Conservation (phyloP, 2,797 vertebrate genomes). For the Carapus acus region DNA sequence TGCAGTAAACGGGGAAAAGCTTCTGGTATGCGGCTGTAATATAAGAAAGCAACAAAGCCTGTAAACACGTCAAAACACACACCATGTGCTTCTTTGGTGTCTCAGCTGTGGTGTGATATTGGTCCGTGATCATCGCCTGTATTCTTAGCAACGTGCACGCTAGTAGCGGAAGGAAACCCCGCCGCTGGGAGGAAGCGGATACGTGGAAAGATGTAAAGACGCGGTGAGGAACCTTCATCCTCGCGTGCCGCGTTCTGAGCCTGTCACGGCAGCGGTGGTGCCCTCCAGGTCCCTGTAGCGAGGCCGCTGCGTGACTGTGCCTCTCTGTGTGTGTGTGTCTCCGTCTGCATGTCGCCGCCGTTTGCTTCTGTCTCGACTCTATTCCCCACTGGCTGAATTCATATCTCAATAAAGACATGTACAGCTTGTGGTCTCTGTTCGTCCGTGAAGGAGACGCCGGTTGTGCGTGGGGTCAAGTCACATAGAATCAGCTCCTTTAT, state of each 20-base stretch:
- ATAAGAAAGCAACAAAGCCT: not conserved
- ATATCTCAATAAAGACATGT: slow-evolving; percentile 70
- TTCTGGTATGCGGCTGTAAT: slow-evolving; percentile 6
- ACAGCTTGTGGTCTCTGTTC: slow-evolving; percentile 18
- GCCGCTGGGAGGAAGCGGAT: not conserved
- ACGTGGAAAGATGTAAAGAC: not conserved
- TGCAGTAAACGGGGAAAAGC: slow-evolving; percentile 20
- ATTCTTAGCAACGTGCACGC: not conserved
- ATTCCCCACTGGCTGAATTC: slow-evolving; percentile 56
- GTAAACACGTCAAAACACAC: slow-evolving; percentile 7
- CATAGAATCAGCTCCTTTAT: slow-evolving; percentile 84
- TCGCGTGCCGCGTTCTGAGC: not conserved
- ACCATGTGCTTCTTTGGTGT: slow-evolving; percentile 24
- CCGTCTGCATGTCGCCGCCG: slow-evolving; percentile 37
- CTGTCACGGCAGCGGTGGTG: not conserved
- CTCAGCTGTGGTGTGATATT: slow-evolving; percentile 9
- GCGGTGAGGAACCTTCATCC: not conserved
- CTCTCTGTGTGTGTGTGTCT: not conserved
- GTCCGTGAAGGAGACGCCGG: slow-evolving; percentile 26
- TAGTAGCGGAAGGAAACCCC: too few species aligned
- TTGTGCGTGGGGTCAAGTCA: slow-evolving; percentile 57
- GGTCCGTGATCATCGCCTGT: slow-evolving; percentile 18
- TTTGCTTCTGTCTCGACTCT: slow-evolving; percentile 41
- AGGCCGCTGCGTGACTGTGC: not conserved
- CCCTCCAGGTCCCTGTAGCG: not conserved